A percentile compares a stretch with the other conserved stretches of the same genome.
Evolutionary conservation across 2,113 vertebrate genomes (phyloP).

Genomic region (Sisor rabdophorus): DNA sequence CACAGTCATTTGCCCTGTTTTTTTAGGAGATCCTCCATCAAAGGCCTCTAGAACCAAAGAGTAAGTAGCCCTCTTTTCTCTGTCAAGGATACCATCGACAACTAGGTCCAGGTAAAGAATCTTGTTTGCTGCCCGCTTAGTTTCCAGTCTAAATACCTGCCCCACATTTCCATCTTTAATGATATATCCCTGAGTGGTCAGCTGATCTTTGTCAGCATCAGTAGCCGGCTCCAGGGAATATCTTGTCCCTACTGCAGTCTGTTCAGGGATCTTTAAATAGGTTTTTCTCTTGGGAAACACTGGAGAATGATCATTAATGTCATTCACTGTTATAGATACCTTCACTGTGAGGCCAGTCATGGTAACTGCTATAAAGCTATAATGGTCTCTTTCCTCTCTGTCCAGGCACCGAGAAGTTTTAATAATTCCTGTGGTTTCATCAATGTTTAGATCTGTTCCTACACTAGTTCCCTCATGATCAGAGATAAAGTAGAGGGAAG

Average conservation of each 20-base stretch:
- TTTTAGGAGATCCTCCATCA: conserved; percentile 84
- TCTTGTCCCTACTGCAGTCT: conserved; percentile 81
- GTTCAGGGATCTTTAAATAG: conserved; percentile 84
- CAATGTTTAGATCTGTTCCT: conserved; percentile 83
- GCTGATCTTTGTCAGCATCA: conserved; percentile 82
- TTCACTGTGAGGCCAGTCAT: conserved; percentile 86
- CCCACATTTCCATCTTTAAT: conserved; percentile 84
- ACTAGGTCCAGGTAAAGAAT: conserved; percentile 85
- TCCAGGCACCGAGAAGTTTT: conserved; percentile 87
- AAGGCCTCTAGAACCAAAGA: conserved; percentile 85
- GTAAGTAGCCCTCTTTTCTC: conserved; percentile 83
- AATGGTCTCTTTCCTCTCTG: conserved; percentile 84
- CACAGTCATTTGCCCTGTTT: conserved; percentile 81
- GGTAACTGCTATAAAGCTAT: conserved; percentile 94
- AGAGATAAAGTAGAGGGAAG: conserved; percentile 92
- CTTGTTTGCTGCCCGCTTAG: conserved; percentile 81
- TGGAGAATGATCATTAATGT: conserved; percentile 93
- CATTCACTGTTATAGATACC: conserved; percentile 86
- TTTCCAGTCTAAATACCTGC: conserved; percentile 86
- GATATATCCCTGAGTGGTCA: conserved; percentile 87
- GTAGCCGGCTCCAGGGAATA: conserved; percentile 88
- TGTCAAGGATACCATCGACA: conserved; percentile 79
- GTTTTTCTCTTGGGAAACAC: conserved; percentile 76
- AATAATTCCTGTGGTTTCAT: conserved; percentile 90
- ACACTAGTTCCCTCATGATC: conserved; percentile 87